phyloP scores from a whole-genome alignment of 2,113 vertebrate species.

The Thermophis baileyi region DNA sequence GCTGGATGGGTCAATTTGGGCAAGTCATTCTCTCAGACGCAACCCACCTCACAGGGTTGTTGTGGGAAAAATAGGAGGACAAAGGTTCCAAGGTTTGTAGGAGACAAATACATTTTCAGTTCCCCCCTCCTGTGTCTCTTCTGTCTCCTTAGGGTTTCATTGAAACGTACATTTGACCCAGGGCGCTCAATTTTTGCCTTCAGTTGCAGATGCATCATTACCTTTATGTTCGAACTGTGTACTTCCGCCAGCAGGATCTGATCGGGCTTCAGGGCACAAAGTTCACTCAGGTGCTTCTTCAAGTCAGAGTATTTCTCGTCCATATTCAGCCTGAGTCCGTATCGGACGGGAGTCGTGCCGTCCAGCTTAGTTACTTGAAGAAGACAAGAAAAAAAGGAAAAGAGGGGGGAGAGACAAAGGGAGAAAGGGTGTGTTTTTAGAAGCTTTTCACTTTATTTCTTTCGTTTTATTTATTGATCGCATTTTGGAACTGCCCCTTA shows the following conservation, averaged over 20 bases:
- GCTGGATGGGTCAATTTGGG: background rate
- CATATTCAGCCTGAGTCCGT: slow-evolving; percentile 91
- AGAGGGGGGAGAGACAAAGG: background rate
- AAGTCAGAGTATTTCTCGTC: slow-evolving; percentile 96
- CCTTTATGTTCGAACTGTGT: slow-evolving; percentile 94
- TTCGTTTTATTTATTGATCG: background rate
- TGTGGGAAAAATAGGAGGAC: background rate
- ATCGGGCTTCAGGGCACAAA: slow-evolving; percentile 91
- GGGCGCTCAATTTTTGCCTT: background rate
- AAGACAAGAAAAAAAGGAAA: background rate
- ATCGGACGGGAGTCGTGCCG: slow-evolving; percentile 90
- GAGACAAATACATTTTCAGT: background rate
- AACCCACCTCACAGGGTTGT: background rate
- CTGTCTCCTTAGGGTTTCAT: background rate
- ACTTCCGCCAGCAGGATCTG: slow-evolving; percentile 96
- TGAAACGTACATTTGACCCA: background rate
- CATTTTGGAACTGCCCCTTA: background rate
- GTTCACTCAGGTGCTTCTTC: slow-evolving; percentile 93
- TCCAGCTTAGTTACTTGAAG: slow-evolving; percentile 90
- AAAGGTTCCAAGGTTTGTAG: background rate
- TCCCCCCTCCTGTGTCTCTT: background rate
- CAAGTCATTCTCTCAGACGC: background rate
- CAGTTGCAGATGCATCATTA: slow-evolving; percentile 38
- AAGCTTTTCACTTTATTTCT: background rate
- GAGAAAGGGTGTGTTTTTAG: background rate